These are phyloP conservation scores for Masnerella sp. DNA, from an alignment of 2,888 invertebrate species.

Conservation along the genomic window DNA sequence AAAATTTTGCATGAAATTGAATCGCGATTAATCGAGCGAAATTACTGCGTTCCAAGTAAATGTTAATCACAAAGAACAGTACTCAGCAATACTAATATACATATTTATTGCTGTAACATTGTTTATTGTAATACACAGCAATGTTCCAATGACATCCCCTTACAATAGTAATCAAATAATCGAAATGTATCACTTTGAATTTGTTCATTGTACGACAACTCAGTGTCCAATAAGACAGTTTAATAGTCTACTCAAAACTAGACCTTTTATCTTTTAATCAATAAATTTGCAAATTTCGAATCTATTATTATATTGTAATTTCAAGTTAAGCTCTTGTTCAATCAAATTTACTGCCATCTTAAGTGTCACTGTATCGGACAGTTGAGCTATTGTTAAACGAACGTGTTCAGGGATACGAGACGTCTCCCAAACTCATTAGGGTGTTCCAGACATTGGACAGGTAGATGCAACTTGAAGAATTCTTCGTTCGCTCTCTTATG, in stretches of 20 bases:
- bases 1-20: too few species aligned
- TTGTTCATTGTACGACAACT: conserved; percentile 53
- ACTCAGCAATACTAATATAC: conserved; percentile 74
- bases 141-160: conserved; percentile 69
- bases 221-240: conserved; percentile 50
- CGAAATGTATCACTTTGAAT: conserved; percentile 36
- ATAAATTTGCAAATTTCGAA: too few species aligned
- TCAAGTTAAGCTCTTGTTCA: conserved; percentile 1
- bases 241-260: too few species aligned
- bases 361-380: conserved; percentile 37
- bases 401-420: conserved; percentile 53
- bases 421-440: conserved; percentile 76
- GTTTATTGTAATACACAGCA: conserved; percentile 72
- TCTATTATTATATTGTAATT: too few species aligned
- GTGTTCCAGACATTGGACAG: conserved; percentile 76
- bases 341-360: too few species aligned
- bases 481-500: conserved; percentile 53
- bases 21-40: too few species aligned
- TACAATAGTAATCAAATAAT: conserved; percentile 64
- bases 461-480: conserved; percentile 60
- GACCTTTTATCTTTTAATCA: too few species aligned
- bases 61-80: conserved; percentile 68
- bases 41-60: conserved; percentile 72
- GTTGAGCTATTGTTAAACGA: conserved; percentile 49
- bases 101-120: conserved; percentile 77